These are phyloP conservation scores for Pampusana beccarii DNA, from an alignment of 2,113 vertebrate species.

Conservation along the genomic window DNA sequence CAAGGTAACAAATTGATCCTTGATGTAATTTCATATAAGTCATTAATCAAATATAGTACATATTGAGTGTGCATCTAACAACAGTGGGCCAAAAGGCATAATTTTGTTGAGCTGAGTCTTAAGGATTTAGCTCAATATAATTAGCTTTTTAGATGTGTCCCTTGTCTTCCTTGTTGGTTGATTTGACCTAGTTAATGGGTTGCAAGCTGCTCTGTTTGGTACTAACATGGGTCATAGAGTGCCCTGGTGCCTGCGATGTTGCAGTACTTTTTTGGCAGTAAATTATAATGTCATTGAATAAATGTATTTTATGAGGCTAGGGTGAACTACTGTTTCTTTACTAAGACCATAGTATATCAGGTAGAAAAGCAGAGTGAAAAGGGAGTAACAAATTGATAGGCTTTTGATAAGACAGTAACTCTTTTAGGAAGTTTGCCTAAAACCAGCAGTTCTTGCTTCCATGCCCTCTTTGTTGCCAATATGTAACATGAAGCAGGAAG, in stretches of 20 bases:
- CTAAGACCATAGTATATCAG: background rate
- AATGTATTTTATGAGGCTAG: background rate
- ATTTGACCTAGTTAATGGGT: background rate
- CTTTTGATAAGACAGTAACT: background rate
- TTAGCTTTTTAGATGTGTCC: background rate
- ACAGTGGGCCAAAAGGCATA: background rate
- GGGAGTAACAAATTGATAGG: background rate
- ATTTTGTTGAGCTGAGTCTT: background rate
- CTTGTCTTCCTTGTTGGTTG: background rate
- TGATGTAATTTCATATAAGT: background rate
- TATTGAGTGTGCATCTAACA: background rate
- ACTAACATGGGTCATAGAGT: background rate
- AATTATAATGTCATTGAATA: background rate
- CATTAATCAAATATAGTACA: background rate
- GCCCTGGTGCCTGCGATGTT: background rate
- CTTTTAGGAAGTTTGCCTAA: background rate
- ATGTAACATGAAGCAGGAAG: background rate
- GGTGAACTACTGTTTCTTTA: background rate
- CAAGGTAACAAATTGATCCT: background rate
- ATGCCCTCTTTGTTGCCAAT: background rate
- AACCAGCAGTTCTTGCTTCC: background rate
- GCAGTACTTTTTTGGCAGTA: background rate
- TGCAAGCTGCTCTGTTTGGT: background rate
- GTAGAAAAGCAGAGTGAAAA: background rate
- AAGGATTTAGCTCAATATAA: background rate